A percentile compares a stretch with the other conserved stretches of the same genome.
Conservation (phyloP, 2,888 invertebrate genomes). For the Myopa testacea region DNA sequence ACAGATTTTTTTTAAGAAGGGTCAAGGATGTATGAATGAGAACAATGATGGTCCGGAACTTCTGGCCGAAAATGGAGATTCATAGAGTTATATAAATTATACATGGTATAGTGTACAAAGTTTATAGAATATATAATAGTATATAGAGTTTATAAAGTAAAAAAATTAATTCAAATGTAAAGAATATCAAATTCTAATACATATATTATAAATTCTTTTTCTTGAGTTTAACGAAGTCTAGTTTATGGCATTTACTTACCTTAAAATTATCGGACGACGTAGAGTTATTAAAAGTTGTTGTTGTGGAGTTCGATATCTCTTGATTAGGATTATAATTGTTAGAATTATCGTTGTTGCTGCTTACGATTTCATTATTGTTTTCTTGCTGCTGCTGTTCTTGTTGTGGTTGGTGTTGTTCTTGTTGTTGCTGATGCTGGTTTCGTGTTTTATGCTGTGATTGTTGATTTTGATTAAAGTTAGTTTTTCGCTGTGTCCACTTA, state of each 20-base stretch:
- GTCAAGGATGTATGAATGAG: too few relatives aligned
- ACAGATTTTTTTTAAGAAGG: too few relatives aligned
- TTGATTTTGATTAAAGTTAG: conserved; percentile 54
- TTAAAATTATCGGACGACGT: conserved; percentile 63
- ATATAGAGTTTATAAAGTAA: too few relatives aligned
- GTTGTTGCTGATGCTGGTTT: conserved; percentile 49
- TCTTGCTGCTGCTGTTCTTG: conserved; percentile 44
- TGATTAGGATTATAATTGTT: conserved; percentile 59
- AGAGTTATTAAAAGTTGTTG: conserved; percentile 54
- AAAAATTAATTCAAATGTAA: background rate
- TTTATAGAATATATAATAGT: too few relatives aligned
- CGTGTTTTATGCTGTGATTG: conserved; percentile 50
- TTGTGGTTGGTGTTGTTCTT: conserved; percentile 46
- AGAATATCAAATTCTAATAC: background rate
- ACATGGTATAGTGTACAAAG: too few relatives aligned
- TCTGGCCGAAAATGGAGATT: too few relatives aligned
- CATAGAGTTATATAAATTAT: too few relatives aligned
- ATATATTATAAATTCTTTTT: background rate
- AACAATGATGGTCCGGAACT: too few relatives aligned
- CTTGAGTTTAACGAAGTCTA: background rate
- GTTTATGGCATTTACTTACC: conserved; percentile 48
- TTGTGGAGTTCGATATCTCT: conserved; percentile 53
- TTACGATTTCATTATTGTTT: conserved; percentile 43
- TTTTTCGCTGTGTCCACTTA: conserved; percentile 61
- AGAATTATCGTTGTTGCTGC: conserved; percentile 46